Percentiles rank a stretch among this genome's conserved stretches.
Conservation (phyloP, 2,888 invertebrate species). For the Saturnia pavonia region DNA sequence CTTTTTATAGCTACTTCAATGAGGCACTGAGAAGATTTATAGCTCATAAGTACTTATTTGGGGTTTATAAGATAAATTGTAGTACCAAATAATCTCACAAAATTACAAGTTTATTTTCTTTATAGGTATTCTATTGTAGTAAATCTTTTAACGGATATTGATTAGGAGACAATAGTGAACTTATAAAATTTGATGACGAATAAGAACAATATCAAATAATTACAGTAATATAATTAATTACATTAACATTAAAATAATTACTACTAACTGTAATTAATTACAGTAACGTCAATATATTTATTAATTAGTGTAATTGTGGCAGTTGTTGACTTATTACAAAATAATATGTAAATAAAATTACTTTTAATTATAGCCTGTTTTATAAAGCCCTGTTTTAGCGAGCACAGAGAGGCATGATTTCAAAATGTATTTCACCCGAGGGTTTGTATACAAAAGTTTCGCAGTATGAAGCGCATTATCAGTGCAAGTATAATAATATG, state of each 20-base stretch:
- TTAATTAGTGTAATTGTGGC: neutral
- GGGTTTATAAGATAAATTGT: neutral
- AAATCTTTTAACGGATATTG: neutral
- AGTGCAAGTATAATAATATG: neutral
- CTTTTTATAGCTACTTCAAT: slow-evolving; percentile 10
- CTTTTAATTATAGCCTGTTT: neutral
- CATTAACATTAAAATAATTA: neutral
- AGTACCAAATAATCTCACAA: neutral
- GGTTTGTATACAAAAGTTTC: neutral
- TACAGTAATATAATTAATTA: neutral
- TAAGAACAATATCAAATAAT: neutral
- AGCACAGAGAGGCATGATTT: neutral
- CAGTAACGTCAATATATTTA: neutral
- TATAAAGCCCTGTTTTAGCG: no score
- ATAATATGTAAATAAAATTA: no score
- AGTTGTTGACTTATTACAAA: neutral
- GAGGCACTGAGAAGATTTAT: slow-evolving; percentile 11
- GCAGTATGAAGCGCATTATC: neutral
- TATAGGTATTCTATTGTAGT: neutral
- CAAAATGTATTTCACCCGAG: neutral
- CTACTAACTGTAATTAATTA: neutral
- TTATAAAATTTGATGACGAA: neutral
- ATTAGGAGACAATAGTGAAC: neutral
- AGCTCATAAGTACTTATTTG: neutral
- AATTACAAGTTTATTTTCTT: slow-evolving; percentile 1